A percentile compares a stretch with the other conserved stretches of the same genome.
Evolutionary conservation across 2,797 vertebrate genomes (phyloP).

Genomic region (Nasua narica): DNA sequence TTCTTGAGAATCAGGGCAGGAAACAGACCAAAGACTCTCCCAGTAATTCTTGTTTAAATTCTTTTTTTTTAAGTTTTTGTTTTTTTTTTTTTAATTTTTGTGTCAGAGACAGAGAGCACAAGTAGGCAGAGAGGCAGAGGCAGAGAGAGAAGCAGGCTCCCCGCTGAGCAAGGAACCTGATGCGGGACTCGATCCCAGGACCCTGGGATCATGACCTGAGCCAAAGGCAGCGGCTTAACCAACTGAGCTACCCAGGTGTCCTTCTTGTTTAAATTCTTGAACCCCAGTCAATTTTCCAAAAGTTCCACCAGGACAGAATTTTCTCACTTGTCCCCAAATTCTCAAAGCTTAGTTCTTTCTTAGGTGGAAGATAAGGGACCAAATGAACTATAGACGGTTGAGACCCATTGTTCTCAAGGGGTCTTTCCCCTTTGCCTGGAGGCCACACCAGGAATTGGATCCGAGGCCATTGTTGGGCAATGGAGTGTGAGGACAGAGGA

Average conservation of each 20-base stretch:
- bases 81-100: too few species aligned
- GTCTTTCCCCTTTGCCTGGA: background rate
- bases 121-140: too few species aligned
- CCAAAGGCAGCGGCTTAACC: too few species aligned
- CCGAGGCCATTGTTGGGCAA: background rate
- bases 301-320: background rate
- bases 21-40: background rate
- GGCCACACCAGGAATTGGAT: background rate
- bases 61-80: too few species aligned
- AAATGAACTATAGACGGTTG: background rate
- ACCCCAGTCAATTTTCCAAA: background rate
- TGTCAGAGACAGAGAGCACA: too few species aligned
- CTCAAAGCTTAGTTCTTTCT: background rate
- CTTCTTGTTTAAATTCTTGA: constrained; percentile 4
- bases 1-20: background rate
- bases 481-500: background rate
- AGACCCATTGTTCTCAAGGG: background rate
- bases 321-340: background rate
- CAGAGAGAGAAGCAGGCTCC: too few species aligned
- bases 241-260: too few species aligned
- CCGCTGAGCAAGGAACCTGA: too few species aligned
- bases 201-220: too few species aligned
- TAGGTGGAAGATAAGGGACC: background rate
- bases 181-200: too few species aligned
- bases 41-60: background rate